These are phyloP conservation scores for Diachasmimorpha longicaudata DNA, from an alignment of 1,140 invertebrate genomes.

Conservation along the genomic window DNA sequence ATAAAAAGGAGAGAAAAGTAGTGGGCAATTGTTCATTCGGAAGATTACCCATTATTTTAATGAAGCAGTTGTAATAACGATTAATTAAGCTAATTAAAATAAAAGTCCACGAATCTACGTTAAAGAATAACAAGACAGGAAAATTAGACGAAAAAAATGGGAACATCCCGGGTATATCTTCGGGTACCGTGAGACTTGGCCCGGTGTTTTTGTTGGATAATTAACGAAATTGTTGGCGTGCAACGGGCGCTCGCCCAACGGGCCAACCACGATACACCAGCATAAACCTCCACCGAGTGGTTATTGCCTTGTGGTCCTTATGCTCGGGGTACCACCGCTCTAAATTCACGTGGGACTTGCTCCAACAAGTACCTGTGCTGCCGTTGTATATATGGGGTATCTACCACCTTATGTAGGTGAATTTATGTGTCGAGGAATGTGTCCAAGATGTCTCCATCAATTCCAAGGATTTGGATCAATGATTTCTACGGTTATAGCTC, in stretches of 20 bases:
- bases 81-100: too few species aligned
- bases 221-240: conserved; percentile 51
- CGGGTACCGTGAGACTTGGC: conserved; percentile 41
- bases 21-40: too few species aligned
- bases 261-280: neutral
- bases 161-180: neutral
- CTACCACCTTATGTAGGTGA: neutral
- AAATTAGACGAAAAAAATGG: neutral
- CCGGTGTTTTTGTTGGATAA: conserved; percentile 53
- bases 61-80: too few species aligned
- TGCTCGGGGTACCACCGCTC: neutral
- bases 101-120: neutral
- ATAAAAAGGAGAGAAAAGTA: too few species aligned
- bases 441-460: neutral
- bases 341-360: neutral
- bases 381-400: neutral
- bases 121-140: neutral
- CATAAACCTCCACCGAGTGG: neutral
- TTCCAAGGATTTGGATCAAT: too few species aligned
- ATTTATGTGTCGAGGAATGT: neutral
- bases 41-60: too few species aligned
- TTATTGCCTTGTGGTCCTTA: neutral
- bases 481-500: too few species aligned
- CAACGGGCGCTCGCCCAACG: neutral
- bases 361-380: neutral